Conservation (phyloP, 2,113 vertebrate genomes). For the Australoheros scitulus region DNA sequence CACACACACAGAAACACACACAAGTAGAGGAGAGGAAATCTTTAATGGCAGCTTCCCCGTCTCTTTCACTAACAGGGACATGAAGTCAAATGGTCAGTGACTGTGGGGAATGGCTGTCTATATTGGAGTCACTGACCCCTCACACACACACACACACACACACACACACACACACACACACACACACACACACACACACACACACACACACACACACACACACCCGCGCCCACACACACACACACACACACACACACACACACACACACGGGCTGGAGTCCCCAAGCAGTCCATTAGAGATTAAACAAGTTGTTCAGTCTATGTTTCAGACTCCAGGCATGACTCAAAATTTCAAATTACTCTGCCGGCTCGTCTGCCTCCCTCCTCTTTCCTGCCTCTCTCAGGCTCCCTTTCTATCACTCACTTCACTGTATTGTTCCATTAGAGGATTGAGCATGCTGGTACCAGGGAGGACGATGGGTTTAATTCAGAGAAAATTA, state of each 20-base stretch:
- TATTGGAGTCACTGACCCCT: conserved; percentile 43
- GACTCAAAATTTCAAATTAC: conserved; percentile 49
- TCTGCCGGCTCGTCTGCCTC: background rate
- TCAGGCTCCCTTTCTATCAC: background rate
- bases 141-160: conserved; percentile 16
- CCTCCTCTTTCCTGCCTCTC: background rate
- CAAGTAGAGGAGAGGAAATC: conserved; percentile 1
- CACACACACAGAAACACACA: conserved; percentile 27
- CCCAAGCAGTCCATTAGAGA: conserved; percentile 50
- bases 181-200: conserved; percentile 12
- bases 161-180: conserved; percentile 7
- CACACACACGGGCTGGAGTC: background rate
- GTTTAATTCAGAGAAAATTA: conserved; percentile 45
- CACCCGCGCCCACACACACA: background rate
- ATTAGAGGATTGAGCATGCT: conserved; percentile 37
- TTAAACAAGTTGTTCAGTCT: conserved; percentile 47
- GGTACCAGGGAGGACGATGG: background rate
- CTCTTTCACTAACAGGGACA: conserved; percentile 35
- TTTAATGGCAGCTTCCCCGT: conserved; percentile 40
- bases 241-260: conserved; percentile 5
- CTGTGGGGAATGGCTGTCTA: conserved; percentile 37
- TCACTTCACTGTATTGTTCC: conserved; percentile 20
- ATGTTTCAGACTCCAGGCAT: conserved; percentile 35
- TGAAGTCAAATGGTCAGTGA: conserved; percentile 48
- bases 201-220: conserved; percentile 5